Base-by-base conservation (phyloP, 2,113 vertebrate genomes). In the Pomatostomus ruficeps region DNA sequence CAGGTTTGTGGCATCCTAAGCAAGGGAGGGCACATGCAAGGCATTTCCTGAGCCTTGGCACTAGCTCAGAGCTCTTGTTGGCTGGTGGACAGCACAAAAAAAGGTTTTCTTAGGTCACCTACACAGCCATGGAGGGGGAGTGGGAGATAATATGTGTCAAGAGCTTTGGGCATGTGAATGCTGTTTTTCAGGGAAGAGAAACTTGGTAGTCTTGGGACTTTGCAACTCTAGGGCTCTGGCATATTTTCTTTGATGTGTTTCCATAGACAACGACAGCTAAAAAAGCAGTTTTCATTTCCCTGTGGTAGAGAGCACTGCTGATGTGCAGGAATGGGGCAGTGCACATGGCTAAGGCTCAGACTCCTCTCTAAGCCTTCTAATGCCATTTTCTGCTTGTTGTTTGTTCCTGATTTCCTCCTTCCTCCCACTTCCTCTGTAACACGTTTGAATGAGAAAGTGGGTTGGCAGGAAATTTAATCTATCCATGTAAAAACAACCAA, bases 391-490 rank as follows among this genome's bases (percentile, higher is more conserved):
- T 78, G 59, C 36, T 73, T 18, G 35, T 66, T 5, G 1, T 33
- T 91, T 83, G 23, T 89, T 80, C 46, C 43, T 31, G 16, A 75
- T 93, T 92, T 78, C 33, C 45, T 62, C 33, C 33, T 83, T 75
- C 51, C 36, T 20, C 35, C 28, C 21, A 16, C 25, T 70, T 94
- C 72, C 72, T 80, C 75, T 62, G 31, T 72, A 68, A 76, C 6
- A 38, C 40, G 15, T 74, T 91, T 85, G 74, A 95, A 72, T 68
- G 70, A 88, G 49, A 93, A 96, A 87, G 43, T 71, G 63, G 55
- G 70, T 73, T 92, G 88, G 20, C 57, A 89, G 84, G 74, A 93
- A 94, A 91, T 96, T 89, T 92, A 95, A 96, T 97, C 93, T 82
- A 52, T 48, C 22, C 1, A 3, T 26, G 35, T 42, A 29, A 81